Base-by-base conservation (phyloP, 37 sponge, comb jelly and placozoan species). In the Petrosia ficiformis region DNA sequence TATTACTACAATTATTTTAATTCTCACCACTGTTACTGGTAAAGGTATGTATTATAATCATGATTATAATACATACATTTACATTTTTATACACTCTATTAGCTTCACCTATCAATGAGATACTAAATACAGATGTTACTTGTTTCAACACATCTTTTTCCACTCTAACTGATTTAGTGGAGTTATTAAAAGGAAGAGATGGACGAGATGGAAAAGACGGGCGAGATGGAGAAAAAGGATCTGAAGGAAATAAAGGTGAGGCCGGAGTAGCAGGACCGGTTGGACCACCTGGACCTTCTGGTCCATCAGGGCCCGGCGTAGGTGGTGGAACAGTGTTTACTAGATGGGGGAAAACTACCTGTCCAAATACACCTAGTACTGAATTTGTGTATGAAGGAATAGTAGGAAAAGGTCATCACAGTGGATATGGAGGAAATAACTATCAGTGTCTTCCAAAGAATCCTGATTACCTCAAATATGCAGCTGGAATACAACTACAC, bases 381-480 rank as follows among this genome's bases (percentile, higher is more conserved):
- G 24, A 1, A 1, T 52, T 77, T 34, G 37, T 77, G 34, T 77
- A 77, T 66, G 31, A n/a, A 11, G 77, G 77, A 1, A 41, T 34
- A 24, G 56, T 42, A 21, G 77, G 34, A 29, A 54, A 54, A 25
- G 43, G 33, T 4, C 22, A 44, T 5, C 26, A 77, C 66, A 43
- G 34, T 3, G 4, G 66, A 1, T 22, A 43, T 16, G 77, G 77
- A 77, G 77, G 31, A 44, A 37, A 2, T 21, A 77, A 65, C 67
- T 65, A 65, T 31, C 77, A 48, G 28, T 77, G 77, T 42, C n/a
- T 77, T 31, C 77, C 77, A 35, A 28, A 41, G 10, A n/a, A n/a
- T 25, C 77, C 77, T 33, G 40, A 83, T 43, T 83, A 83, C 64
- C 14, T 29, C 1, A 58, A 38, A 33, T 69, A 76, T 38, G 14